Percentiles rank a stretch among this genome's conserved stretches.
phyloP scores from a whole-genome alignment of 2,888 invertebrate genomes.

The Tenthredo notha region DNA sequence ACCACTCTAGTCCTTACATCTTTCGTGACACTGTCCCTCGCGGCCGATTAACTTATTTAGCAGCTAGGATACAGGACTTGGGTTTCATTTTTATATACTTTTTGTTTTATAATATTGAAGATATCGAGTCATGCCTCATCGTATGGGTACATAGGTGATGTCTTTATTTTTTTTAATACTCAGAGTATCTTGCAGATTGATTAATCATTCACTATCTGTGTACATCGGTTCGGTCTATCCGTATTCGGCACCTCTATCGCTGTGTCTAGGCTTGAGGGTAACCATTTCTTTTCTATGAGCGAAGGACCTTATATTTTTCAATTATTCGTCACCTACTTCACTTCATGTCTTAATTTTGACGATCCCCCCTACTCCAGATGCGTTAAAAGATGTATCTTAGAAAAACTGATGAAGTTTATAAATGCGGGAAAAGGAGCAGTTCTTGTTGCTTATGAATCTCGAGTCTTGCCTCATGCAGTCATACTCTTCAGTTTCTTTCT shows the following conservation, averaged over 20 bases:
- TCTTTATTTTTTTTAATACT: neutral
- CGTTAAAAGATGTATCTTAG: neutral
- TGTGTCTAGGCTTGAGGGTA: neutral
- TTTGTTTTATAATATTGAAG: constrained; percentile 49
- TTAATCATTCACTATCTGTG: neutral
- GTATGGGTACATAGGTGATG: constrained; percentile 73
- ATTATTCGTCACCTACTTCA: neutral
- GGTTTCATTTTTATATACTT: constrained; percentile 63
- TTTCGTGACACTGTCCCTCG: constrained; percentile 72
- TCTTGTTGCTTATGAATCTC: neutral
- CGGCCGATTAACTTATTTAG: constrained; percentile 66
- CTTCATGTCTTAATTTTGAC: neutral
- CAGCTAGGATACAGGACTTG: constrained; percentile 64
- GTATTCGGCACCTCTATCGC: neutral
- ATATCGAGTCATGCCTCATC: constrained; percentile 21
- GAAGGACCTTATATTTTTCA: neutral
- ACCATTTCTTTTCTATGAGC: neutral
- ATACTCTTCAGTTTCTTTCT: neutral
- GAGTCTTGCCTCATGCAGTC: neutral
- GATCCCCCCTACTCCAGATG: neutral
- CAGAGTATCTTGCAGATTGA: neutral
- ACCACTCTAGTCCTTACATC: constrained; percentile 77
- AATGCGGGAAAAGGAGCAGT: neutral
- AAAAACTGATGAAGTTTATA: neutral
- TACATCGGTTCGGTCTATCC: neutral